phyloP scores from a whole-genome alignment of 2,797 vertebrate genomes.

The Monodelphis domestica region DNA sequence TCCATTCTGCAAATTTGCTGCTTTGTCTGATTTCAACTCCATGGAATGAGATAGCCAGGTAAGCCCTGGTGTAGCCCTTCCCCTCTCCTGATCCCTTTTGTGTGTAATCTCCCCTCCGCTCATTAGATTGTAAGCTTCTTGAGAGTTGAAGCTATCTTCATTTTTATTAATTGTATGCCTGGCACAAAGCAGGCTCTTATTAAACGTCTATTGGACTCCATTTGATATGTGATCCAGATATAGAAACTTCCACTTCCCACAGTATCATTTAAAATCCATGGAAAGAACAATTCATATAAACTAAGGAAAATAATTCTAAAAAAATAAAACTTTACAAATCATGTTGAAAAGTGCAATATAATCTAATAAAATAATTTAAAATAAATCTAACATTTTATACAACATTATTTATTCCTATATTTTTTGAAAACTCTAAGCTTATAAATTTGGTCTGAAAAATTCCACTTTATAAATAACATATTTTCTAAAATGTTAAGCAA shows the following conservation, averaged over 20 bases:
- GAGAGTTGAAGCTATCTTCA: background rate
- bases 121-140: background rate
- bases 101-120: background rate
- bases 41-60: background rate
- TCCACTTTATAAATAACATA: background rate
- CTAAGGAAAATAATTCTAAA: conserved; percentile 16
- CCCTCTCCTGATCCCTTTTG: background rate
- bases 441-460: conserved; percentile 71
- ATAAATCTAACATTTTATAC: conserved; percentile 14
- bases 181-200: background rate
- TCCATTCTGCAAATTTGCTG: background rate
- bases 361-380: background rate
- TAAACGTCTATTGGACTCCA: background rate
- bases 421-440: conserved; percentile 52
- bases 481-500: conserved; percentile 53
- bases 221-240: background rate
- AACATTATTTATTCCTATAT: background rate
- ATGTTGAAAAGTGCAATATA: conserved; percentile 22
- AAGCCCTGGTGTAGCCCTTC: background rate
- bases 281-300: conserved; percentile 34
- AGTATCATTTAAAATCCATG: conserved; percentile 21
- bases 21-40: background rate
- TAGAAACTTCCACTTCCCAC: background rate
- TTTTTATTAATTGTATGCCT: background rate
- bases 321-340: background rate